These are phyloP conservation scores for Malacosoma neustria DNA, from an alignment of 2,888 invertebrate genomes.

Conservation along the genomic window DNA sequence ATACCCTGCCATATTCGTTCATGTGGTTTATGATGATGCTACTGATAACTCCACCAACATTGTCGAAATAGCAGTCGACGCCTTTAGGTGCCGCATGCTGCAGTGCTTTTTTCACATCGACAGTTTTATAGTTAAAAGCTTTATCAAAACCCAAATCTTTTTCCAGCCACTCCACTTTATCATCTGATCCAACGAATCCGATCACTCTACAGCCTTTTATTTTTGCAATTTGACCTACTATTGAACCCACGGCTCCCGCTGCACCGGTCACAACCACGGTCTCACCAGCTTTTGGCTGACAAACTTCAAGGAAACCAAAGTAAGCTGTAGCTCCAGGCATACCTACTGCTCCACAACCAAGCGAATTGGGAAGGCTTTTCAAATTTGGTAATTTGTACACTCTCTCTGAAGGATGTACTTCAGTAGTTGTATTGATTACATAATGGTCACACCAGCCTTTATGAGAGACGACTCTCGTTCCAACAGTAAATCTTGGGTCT, in stretches of 20 bases:
- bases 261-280: conserved; percentile 82
- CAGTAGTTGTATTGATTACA: conserved; percentile 21
- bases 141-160: conserved; percentile 79
- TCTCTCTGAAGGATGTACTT: conserved; percentile 12
- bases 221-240: conserved; percentile 85
- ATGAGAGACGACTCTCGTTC: conserved; percentile 71
- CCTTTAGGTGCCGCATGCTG: conserved; percentile 79
- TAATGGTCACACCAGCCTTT: conserved; percentile 80
- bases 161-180: conserved; percentile 80
- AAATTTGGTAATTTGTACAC: conserved; percentile 68
- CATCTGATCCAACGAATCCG: conserved; percentile 81
- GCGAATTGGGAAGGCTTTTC: conserved; percentile 64
- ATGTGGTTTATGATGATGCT: conserved; percentile 74
- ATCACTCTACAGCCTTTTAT: conserved; percentile 78
- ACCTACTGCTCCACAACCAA: conserved; percentile 77
- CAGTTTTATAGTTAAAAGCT: conserved; percentile 82
- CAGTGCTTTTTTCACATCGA: conserved; percentile 65
- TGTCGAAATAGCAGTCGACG: conserved; percentile 85
- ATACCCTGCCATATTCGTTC: conserved; percentile 75
- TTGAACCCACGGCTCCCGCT: conserved; percentile 83
- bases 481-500: conserved; percentile 70
- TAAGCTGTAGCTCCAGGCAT: conserved; percentile 84
- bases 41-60: conserved; percentile 81
- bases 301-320: conserved; percentile 82
- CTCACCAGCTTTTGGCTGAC: conserved; percentile 81